phyloP scores from a whole-genome alignment of 2,113 vertebrate genomes.

The Colaptes auratus region DNA sequence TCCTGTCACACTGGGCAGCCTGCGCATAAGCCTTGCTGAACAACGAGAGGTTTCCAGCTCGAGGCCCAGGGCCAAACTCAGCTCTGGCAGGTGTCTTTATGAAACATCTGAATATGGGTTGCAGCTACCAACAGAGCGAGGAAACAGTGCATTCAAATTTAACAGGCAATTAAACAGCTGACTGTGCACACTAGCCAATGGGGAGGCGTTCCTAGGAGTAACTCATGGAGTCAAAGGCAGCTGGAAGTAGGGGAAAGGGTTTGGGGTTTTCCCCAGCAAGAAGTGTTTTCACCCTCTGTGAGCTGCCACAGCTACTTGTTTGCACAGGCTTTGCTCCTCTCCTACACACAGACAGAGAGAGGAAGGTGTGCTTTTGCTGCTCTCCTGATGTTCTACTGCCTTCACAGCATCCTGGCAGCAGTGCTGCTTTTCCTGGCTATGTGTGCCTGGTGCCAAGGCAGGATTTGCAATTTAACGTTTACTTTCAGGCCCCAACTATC shows the following conservation, averaged over 20 bases:
- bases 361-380: not conserved
- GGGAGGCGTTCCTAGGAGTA: not conserved
- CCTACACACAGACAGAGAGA: not conserved
- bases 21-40: not conserved
- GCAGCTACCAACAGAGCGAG: not conserved
- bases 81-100: not conserved
- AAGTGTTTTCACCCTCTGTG: not conserved
- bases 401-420: not conserved
- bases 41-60: not conserved
- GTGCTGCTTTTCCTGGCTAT: fast-evolving
- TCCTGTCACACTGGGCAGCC: not conserved
- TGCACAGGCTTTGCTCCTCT: not conserved
- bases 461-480: not conserved
- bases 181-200: not conserved
- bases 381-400: not conserved
- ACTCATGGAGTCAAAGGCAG: not conserved
- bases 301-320: not conserved
- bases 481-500: not conserved
- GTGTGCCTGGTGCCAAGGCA: not conserved
- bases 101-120: not conserved
- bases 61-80: not conserved
- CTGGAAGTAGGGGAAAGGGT: not conserved
- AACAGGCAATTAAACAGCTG: not conserved
- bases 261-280: not conserved
- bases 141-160: not conserved